Base-by-base conservation (phyloP, 2,113 vertebrate species). In the Plecturocebus donacophilus region DNA sequence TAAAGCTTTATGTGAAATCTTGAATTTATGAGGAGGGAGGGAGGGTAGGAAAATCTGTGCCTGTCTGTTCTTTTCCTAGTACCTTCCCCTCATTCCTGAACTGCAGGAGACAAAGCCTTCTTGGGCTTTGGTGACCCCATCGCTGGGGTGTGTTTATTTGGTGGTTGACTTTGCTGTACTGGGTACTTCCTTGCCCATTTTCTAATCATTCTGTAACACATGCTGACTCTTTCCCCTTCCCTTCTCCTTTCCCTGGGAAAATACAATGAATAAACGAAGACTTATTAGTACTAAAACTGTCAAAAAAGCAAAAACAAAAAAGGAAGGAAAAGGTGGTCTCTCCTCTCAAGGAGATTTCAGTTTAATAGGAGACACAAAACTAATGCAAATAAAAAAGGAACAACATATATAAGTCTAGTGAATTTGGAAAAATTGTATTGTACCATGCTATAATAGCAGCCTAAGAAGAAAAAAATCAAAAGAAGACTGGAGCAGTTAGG, bases 141-240 rank as follows among this genome's bases (percentile, higher is more conserved):
- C 61, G 9, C 75, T 68, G 94, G 90, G 90, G 54, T 71, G 8
- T 91, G 84, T 92, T 77, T 71, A 91, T 94, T 87, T 91, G 88
- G 83, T 96, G 73, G 49, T 81, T 95, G 89, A 81, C 92, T 96
- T 96, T 96, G 84, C 94, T 85, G 89, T 92, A 70, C 61, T 45
- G 47, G 92, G 58, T 95, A 90, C 76, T 92, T 89, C 30, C 87
- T 91, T 80, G 88, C 30, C 61, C 85, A 66, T 76, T 70, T 77
- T 70, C 61, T 83, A 66, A 21, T 95, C 86, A 82, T 95, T 95
- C 94, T 96, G 70, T 97, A 82, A 84, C 64, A 94, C 80, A 96
- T 87, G 76, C 92, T 90, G 70, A 90, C 56, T 52, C 79, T 86
- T 35, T 49, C 45, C 75, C 82, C 68, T 90, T 89, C 47, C 84